These are phyloP conservation scores for Thaleichthys pacificus DNA, from an alignment of 2,797 vertebrate species.

Conservation along the genomic window DNA sequence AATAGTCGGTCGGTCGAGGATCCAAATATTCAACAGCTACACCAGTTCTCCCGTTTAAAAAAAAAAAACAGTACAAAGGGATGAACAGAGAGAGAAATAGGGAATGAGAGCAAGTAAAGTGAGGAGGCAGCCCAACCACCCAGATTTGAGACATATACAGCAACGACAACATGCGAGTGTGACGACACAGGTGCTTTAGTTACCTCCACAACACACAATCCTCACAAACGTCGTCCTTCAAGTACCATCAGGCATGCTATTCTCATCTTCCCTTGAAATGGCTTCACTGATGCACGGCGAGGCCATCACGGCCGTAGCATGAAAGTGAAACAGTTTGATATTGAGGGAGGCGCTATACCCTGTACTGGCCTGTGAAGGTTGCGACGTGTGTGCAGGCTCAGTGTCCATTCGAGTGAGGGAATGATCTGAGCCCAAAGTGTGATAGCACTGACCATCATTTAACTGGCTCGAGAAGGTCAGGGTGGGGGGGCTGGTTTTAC, in stretches of 20 bases:
- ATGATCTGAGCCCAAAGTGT: slow-evolving; percentile 55
- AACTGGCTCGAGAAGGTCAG: slow-evolving; percentile 57
- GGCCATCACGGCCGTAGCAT: slow-evolving; percentile 34
- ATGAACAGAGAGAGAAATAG: not conserved
- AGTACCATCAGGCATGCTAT: not conserved
- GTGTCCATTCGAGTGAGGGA: slow-evolving; percentile 57
- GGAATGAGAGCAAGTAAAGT: not conserved
- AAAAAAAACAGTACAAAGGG: not conserved
- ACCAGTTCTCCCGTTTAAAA: not conserved
- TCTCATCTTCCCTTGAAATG: slow-evolving; percentile 25
- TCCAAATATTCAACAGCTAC: too few relatives aligned
- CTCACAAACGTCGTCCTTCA: not conserved
- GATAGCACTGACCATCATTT: slow-evolving; percentile 54
- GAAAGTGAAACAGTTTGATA: slow-evolving; percentile 49
- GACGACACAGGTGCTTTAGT: not conserved
- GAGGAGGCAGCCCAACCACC: not conserved
- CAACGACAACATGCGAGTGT: too few relatives aligned
- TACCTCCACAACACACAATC: not conserved
- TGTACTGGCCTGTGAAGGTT: not conserved
- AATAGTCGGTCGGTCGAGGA: slow-evolving; percentile 26
- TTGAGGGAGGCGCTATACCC: slow-evolving; percentile 27
- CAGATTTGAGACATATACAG: too few relatives aligned
- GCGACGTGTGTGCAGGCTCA: slow-evolving; percentile 18
- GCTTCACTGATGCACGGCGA: slow-evolving; percentile 43
- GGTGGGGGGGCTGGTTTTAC: not conserved